phyloP scores from a whole-genome alignment of 92 coral and sea anemone genomes.

The Siderastrea siderea region DNA sequence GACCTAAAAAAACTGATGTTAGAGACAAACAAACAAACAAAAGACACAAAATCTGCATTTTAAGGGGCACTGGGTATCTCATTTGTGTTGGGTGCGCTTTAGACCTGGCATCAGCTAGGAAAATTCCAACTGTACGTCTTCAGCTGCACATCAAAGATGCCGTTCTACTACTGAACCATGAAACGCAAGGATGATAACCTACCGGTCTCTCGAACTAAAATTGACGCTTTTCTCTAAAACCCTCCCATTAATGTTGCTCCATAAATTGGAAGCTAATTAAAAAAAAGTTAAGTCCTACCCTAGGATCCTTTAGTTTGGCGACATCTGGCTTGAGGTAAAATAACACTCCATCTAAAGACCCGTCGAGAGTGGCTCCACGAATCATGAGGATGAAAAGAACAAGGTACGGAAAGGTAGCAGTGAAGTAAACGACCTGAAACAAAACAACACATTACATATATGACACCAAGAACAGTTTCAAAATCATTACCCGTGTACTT shows the following conservation, averaged over 20 bases:
- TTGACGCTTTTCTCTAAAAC: too few relatives aligned
- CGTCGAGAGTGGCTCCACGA: constrained; percentile 97
- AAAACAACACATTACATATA: not conserved
- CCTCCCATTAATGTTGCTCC: too few relatives aligned
- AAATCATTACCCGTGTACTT: too few relatives aligned
- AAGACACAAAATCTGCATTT: not conserved
- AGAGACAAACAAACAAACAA: not conserved
- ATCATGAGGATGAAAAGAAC: constrained; percentile 93
- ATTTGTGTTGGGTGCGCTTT: too few relatives aligned
- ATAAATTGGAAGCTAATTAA: not conserved
- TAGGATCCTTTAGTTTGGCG: constrained; percentile 66
- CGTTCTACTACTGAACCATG: too few relatives aligned
- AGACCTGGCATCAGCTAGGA: too few relatives aligned
- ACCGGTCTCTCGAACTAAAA: too few relatives aligned
- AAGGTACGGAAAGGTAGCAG: constrained; percentile 96
- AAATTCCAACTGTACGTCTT: too few relatives aligned
- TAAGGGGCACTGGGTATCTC: not conserved
- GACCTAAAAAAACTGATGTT: constrained; percentile 61
- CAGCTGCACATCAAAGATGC: too few relatives aligned
- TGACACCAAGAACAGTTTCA: too few relatives aligned
- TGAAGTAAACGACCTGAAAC: constrained; percentile 92
- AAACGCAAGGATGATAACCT: too few relatives aligned
- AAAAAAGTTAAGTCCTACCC: constrained; percentile 32
- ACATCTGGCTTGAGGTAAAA: constrained; percentile 89
- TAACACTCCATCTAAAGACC: constrained; percentile 82